Evolutionary conservation across 2,797 vertebrate genomes (phyloP), one percentile per base, ranked within the genome.

Genomic region (Tiaroga cobitis): DNA sequence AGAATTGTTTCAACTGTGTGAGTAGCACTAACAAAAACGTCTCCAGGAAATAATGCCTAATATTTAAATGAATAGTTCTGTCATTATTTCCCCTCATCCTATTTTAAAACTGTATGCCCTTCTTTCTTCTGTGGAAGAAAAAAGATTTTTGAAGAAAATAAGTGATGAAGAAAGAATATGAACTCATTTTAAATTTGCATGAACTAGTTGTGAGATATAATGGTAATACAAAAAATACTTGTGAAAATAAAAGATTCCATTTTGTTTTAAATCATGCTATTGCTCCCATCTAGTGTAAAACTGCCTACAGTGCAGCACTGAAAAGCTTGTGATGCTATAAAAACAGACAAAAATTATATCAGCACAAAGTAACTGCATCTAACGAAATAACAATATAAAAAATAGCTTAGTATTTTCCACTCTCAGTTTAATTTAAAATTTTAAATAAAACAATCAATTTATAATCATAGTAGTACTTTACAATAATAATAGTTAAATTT

Each of bases 241-340:
- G 26, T 63, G 24, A 61, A n/a, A n/a, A 54, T 15, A 26, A 61
- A 29, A 8, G 21, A 29, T 15, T 16, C 3, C 1, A 29, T 63
- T 39, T 21, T 54, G 9, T 34, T 77, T 15, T 39, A 6, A 77
- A 54, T 51, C 24, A 63, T 19, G 16, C 5, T n/a, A 34, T 29
- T 80, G 67, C 76, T 80, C 67, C 54, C 51, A 63, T 72, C 83
- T 85, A 3, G 39, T 80, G 83, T 41, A 80, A 8, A 46, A 49
- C 21, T 61, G 11, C 8, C 37, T 56, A 70, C 18, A 59, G 51
- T 32, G 49, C n/a, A 83, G 4, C 21, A 29, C 18, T 29, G 10
- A 3, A 46, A 4, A 32, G 16, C 2, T 56, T 26, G 3, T 21
- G 1, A 37, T 11, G 21, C 4, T 51, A 4, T 46, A 7, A 43